phyloP scores from a whole-genome alignment of 1,140 invertebrate genomes.

The Carcinoscorpius rotundicauda region DNA sequence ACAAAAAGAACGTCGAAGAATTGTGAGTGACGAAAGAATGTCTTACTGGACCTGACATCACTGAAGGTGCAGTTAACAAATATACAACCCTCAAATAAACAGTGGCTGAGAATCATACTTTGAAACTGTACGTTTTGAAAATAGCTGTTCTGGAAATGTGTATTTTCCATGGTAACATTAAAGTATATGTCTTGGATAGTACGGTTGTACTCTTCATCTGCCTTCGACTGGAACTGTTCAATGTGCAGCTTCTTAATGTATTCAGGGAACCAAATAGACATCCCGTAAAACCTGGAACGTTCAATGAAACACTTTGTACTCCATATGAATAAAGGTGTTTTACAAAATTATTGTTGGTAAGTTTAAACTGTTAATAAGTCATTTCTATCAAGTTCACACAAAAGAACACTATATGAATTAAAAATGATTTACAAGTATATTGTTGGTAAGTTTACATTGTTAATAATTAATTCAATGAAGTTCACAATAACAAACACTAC shows the following conservation, averaged over 20 bases:
- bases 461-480: too few species aligned
- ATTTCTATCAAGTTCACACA: too few species aligned
- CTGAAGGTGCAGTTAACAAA: slow-evolving; percentile 26
- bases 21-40: slow-evolving; percentile 26
- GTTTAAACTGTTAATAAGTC: too few species aligned
- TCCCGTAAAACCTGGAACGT: slow-evolving; percentile 38
- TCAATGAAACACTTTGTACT: too few species aligned
- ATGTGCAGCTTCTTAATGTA: slow-evolving; percentile 35
- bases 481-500: too few species aligned
- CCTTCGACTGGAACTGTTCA: slow-evolving; percentile 30
- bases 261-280: slow-evolving; percentile 44
- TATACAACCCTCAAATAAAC: slow-evolving; percentile 26
- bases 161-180: slow-evolving; percentile 26
- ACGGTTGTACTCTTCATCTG: slow-evolving; percentile 1
- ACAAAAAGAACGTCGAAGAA: slow-evolving; percentile 26
- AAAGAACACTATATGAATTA: too few species aligned
- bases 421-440: too few species aligned
- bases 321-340: too few species aligned
- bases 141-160: slow-evolving; percentile 21
- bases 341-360: too few species aligned
- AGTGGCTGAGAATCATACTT: slow-evolving; percentile 27
- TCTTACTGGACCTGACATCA: slow-evolving; percentile 28
- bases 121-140: slow-evolving; percentile 26
- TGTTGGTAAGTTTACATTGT: too few species aligned
- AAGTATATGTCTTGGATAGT: slow-evolving; percentile 8